These are phyloP conservation scores for Huso huso DNA, from an alignment of 2,797 vertebrate genomes.

Conservation along the genomic window DNA sequence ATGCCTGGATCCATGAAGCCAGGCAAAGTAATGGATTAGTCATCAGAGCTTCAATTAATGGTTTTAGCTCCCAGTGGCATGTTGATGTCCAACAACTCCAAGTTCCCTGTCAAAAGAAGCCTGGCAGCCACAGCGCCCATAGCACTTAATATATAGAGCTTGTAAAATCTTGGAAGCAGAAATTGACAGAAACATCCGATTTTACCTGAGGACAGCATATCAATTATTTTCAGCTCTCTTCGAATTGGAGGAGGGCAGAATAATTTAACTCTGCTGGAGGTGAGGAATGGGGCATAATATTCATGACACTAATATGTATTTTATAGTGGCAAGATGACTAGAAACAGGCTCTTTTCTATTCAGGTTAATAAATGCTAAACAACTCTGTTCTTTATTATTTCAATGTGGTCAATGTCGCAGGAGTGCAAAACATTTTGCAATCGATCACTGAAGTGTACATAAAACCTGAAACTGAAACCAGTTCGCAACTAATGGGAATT, in stretches of 20 bases:
- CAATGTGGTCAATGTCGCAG: background rate
- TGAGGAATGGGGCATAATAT: conserved; percentile 26
- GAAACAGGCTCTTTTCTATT: conserved; percentile 16
- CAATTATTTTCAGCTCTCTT: conserved; percentile 37
- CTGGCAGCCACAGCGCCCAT: conserved; percentile 20
- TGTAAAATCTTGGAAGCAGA: conserved; percentile 42
- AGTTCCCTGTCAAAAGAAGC: conserved; percentile 36
- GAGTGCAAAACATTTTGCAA: conserved; percentile 22
- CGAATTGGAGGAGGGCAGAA: conserved; percentile 29
- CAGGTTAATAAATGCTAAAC: conserved; percentile 21
- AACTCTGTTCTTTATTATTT: conserved; percentile 7
- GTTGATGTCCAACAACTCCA: conserved; percentile 41
- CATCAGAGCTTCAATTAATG: conserved; percentile 40
- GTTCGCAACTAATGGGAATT: conserved; percentile 18
- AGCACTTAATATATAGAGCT: conserved; percentile 48
- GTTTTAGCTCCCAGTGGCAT: conserved; percentile 35
- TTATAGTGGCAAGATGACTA: conserved; percentile 18
- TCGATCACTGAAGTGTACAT: conserved; percentile 30
- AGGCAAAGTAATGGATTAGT: conserved; percentile 34
- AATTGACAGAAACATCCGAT: conserved; percentile 45
- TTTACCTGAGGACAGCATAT: conserved; percentile 40
- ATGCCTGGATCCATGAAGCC: conserved; percentile 20
- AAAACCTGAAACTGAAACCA: conserved; percentile 20
- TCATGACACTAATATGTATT: conserved; percentile 25
- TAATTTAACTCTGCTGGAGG: conserved; percentile 31